Percentiles rank a stretch among this genome's conserved stretches.
These are phyloP conservation scores for Pangasius larnaudii DNA, from an alignment of 2,797 vertebrate genomes.

Conservation along the genomic window DNA sequence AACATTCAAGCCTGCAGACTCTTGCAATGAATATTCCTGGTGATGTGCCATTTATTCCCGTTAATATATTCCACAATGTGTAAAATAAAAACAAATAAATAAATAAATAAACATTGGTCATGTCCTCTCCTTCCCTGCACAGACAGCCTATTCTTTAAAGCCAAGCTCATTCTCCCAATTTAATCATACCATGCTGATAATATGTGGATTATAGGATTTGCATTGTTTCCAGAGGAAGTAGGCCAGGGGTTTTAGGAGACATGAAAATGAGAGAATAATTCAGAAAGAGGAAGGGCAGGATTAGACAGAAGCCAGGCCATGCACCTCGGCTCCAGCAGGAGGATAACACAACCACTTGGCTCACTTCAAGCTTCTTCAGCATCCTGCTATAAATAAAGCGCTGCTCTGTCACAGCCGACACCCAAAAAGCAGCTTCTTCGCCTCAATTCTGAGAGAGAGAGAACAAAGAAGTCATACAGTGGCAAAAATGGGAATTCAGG, in stretches of 20 bases:
- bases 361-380: slow-evolving; percentile 57
- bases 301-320: slow-evolving; percentile 56
- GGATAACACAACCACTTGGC: slow-evolving; percentile 55
- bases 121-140: slow-evolving; percentile 14
- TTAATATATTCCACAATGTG: neutral
- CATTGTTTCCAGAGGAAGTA: slow-evolving; percentile 66
- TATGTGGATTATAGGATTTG: slow-evolving; percentile 67
- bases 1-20: neutral
- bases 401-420: neutral
- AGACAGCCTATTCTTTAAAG: slow-evolving; percentile 52
- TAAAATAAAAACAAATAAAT: neutral
- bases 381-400: slow-evolving; percentile 69
- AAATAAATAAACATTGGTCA: neutral
- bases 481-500: slow-evolving; percentile 42
- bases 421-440: neutral
- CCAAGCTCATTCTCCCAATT: slow-evolving; percentile 54
- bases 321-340: slow-evolving; percentile 56
- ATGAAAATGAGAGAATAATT: slow-evolving; percentile 48
- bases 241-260: slow-evolving; percentile 45
- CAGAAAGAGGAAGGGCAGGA: slow-evolving; percentile 38
- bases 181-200: slow-evolving; percentile 66
- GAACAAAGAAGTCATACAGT: slow-evolving; percentile 27
- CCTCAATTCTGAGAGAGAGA: slow-evolving; percentile 19
- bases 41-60: neutral
- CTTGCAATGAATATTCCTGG: neutral